Percentiles rank a stretch among this genome's conserved stretches.
phyloP scores from a whole-genome alignment of 1,140 invertebrate species.

The Drosophila watanabei region DNA sequence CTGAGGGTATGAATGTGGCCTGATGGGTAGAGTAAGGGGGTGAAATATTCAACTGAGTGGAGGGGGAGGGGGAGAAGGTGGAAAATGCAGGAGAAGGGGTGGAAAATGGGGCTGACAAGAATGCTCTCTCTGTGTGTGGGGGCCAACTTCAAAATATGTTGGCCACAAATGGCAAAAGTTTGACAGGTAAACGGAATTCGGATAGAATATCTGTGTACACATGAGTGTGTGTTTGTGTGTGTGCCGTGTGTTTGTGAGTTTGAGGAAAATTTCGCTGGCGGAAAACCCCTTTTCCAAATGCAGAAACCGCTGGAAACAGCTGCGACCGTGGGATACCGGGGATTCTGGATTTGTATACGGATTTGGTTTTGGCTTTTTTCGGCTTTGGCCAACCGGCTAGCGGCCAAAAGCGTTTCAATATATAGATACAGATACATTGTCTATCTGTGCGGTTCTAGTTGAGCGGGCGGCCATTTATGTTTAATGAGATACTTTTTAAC shows the following conservation, averaged over 20 bases:
- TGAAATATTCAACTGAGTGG: not conserved
- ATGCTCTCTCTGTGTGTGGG: slow-evolving; percentile 44
- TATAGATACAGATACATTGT: slow-evolving; percentile 45
- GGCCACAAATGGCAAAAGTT: slow-evolving; percentile 82
- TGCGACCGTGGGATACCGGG: slow-evolving; percentile 31
- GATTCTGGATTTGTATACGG: slow-evolving; percentile 28
- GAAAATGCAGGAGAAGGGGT: not conserved
- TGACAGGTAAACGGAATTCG: slow-evolving; percentile 81
- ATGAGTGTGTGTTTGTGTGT: slow-evolving; percentile 4
- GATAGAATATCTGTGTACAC: slow-evolving; percentile 68
- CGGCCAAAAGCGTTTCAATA: slow-evolving; percentile 6
- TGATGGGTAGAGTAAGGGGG: slow-evolving; percentile 5
- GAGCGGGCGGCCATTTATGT: slow-evolving; percentile 66
- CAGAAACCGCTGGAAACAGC: slow-evolving; percentile 42
- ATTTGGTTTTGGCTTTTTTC: slow-evolving; percentile 8
- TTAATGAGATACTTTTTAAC: slow-evolving; percentile 85
- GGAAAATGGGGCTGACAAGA: slow-evolving; percentile 21
- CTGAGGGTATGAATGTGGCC: slow-evolving; percentile 27
- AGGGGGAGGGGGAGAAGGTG: not conserved
- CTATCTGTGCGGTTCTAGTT: slow-evolving; percentile 46
- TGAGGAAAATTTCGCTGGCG: slow-evolving; percentile 8
- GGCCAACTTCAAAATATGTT: slow-evolving; percentile 81
- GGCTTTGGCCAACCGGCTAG: slow-evolving; percentile 7
- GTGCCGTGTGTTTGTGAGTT: slow-evolving; percentile 12
- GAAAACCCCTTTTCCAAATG: slow-evolving; percentile 40